phyloP scores from a whole-genome alignment of 2,797 vertebrate genomes.

The Triplophysa bombifrons region DNA sequence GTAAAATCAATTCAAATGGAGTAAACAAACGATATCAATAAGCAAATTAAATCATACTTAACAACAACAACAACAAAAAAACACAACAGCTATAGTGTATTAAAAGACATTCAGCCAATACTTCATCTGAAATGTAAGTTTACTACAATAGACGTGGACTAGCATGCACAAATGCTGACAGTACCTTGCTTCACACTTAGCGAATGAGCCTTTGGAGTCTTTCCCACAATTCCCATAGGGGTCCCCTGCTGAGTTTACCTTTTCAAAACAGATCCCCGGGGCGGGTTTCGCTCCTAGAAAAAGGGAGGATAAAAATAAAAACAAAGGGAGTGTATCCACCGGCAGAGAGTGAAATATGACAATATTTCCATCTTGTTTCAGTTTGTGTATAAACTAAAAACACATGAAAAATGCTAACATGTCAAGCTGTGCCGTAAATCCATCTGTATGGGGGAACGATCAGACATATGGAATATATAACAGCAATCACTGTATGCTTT shows the following conservation, averaged over 20 bases:
- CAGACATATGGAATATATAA: constrained; percentile 48
- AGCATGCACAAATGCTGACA: constrained; percentile 1
- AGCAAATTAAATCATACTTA: too few species aligned
- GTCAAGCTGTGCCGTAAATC: constrained; percentile 37
- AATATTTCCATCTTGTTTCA: constrained; percentile 35
- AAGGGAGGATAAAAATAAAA: constrained; percentile 12
- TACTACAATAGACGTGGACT: not conserved
- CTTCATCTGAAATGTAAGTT: not conserved
- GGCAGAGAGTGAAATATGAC: constrained; percentile 21
- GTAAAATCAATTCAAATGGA: too few species aligned
- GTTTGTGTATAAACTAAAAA: constrained; percentile 42
- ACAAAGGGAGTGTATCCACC: not conserved
- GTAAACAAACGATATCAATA: too few species aligned
- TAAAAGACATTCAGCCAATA: not conserved
- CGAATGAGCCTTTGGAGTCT: constrained; percentile 89
- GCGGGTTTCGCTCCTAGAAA: constrained; percentile 90
- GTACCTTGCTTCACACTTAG: constrained; percentile 91
- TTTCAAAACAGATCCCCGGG: constrained; percentile 85
- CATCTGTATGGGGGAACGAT: constrained; percentile 19
- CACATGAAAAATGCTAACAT: constrained; percentile 31
- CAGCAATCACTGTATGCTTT: constrained; percentile 33
- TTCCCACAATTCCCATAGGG: constrained; percentile 99
- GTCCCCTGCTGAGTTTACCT: constrained; percentile 96
- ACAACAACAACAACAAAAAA: not conserved
- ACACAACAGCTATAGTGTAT: not conserved